Evolutionary conservation across 2,888 invertebrate genomes (phyloP).

Genomic region (Amitus sp.): DNA sequence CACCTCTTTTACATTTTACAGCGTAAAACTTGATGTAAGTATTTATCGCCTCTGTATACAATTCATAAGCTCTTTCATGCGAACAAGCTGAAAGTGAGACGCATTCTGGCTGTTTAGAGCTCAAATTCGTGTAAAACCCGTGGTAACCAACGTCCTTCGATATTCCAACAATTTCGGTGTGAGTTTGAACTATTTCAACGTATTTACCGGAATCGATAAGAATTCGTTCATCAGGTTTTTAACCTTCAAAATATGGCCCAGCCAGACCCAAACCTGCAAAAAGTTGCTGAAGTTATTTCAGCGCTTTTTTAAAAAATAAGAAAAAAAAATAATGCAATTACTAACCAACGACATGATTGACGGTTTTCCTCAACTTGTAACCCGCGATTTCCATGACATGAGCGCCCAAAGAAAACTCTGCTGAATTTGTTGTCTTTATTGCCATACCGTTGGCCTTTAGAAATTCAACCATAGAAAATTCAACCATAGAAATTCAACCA

Average conservation of each 20-base stretch:
- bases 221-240: conserved; percentile 20
- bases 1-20: too few species aligned
- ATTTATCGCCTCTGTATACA: too few species aligned
- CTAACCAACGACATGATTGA: conserved; percentile 53
- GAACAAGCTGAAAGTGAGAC: too few species aligned
- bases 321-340: too few species aligned
- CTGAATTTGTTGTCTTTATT: conserved; percentile 40
- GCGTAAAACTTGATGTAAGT: too few species aligned
- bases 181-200: conserved; percentile 47
- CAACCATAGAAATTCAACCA: too few species aligned
- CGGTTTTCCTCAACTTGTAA: conserved; percentile 31
- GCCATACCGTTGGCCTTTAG: conserved; percentile 45
- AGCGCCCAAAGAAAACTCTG: conserved; percentile 57
- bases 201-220: conserved; percentile 26
- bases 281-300: too few species aligned
- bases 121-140: too few species aligned
- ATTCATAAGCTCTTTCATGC: too few species aligned
- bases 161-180: conserved; percentile 34
- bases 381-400: conserved; percentile 55
- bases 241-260: conserved; percentile 32
- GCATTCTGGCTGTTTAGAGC: too few species aligned
- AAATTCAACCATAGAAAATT: conserved; percentile 52
- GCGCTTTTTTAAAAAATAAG: conserved; percentile 34
- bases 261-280: conserved; percentile 46
- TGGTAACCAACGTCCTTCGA: conserved; percentile 28